Evolutionary conservation across 2,113 vertebrate genomes (phyloP).

Genomic region (Odocoileus virginianus): DNA sequence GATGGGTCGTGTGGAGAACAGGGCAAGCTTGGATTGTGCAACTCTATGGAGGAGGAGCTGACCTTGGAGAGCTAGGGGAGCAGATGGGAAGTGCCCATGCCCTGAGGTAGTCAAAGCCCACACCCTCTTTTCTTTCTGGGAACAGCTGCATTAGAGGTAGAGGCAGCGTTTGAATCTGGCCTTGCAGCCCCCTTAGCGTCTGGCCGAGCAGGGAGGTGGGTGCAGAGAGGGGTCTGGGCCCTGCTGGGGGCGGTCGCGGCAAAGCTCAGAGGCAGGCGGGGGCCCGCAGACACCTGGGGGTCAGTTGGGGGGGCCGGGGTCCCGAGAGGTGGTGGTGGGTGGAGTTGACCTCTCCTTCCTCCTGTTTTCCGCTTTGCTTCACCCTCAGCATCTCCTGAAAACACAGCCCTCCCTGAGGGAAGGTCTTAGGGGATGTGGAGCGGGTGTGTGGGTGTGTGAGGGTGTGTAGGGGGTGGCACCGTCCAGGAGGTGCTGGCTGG

Average conservation of each 20-base stretch:
- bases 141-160: background rate
- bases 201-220: background rate
- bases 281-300: accelerated
- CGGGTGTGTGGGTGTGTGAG: background rate
- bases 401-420: background rate
- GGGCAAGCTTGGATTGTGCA: background rate
- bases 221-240: background rate
- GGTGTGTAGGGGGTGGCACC: background rate
- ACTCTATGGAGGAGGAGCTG: background rate
- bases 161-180: background rate
- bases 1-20: accelerated
- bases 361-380: background rate
- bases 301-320: background rate
- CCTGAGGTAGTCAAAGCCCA: background rate
- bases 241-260: accelerated
- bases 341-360: no score
- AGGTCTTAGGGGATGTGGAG: background rate
- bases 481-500: background rate
- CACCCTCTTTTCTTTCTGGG: background rate
- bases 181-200: no score
- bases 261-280: background rate
- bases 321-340: accelerated
- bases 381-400: background rate
- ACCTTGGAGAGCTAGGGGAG: background rate
- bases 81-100: accelerated